These are phyloP conservation scores for Poeciliopsis gracilis DNA, from an alignment of 2,797 vertebrate species.

Conservation along the genomic window DNA sequence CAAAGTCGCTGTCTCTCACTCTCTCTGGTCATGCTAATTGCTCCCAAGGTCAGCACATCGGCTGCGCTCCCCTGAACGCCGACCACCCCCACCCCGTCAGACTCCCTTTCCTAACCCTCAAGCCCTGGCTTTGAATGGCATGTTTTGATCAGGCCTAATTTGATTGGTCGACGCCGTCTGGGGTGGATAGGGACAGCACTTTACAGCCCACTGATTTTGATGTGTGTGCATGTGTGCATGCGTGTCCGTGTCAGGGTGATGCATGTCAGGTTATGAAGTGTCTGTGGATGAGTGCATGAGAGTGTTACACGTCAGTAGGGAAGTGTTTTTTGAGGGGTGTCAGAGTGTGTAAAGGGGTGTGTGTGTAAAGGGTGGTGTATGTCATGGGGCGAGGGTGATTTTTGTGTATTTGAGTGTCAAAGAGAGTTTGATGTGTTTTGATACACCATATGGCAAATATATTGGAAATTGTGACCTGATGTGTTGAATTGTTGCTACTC, in stretches of 20 bases:
- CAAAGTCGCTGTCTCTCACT: conserved; percentile 53
- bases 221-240: conserved; percentile 66
- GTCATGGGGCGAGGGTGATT: conserved; percentile 66
- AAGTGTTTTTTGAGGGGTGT: conserved; percentile 81
- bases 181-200: conserved; percentile 76
- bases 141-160: conserved; percentile 85
- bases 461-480: conserved; percentile 51
- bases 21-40: conserved; percentile 83
- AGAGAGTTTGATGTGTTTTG: conserved; percentile 75
- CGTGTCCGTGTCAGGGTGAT: conserved; percentile 73
- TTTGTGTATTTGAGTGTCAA: conserved; percentile 74
- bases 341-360: conserved; percentile 72
- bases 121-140: conserved; percentile 80
- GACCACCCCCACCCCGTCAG: background rate
- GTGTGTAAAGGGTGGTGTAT: conserved; percentile 71
- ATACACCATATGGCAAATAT: conserved; percentile 70
- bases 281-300: conserved; percentile 74
- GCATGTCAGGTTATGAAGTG: conserved; percentile 80
- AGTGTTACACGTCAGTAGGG: conserved; percentile 73
- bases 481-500: conserved; percentile 48
- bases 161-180: conserved; percentile 80
- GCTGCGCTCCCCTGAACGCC: conserved; percentile 66
- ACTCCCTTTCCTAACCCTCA: conserved; percentile 20
- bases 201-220: conserved; percentile 80
- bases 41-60: conserved; percentile 80